Evolutionary conservation across 2,888 invertebrate genomes (phyloP), one percentile per base, ranked within the genome.

Genomic region (Tupiocoris notatus): DNA sequence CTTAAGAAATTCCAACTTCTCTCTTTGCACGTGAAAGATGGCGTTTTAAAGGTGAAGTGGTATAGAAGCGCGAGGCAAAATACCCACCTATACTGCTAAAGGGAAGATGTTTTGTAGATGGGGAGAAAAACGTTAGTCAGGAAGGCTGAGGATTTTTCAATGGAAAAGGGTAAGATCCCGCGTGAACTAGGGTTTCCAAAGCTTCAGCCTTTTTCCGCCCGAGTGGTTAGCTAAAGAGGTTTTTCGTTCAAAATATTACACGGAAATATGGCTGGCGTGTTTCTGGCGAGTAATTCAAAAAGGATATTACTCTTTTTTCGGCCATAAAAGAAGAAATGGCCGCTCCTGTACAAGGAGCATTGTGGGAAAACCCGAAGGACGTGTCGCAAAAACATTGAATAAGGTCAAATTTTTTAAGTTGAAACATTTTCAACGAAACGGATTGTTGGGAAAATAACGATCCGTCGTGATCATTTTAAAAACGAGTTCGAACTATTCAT

Each of bases 151-250:
- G 6, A 7, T 39, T 39, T 39, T 39, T 7, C 39, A 39, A 39
- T 12, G 39, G 39, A 39, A 39, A 39, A 39, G 12, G 39, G 39
- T 39, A 39, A 39, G 12, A 39, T 39, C 39, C 39, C 12, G 39
- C 39, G 39, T 12, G 6, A 39, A 7, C 39, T 39, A 39, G 6
- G 39, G 39, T 39, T 39, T 39, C 39, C 39, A 39, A 39, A 12
- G 39, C 6, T 39, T 39, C 39, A 18, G 2, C 65, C 39, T 25
- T 39, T 39, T 65, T 65, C 25, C 65, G 39, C 65, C 2, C 25
- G 65, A 39, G 25, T 65, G 65, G 65, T 6, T 16, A 20, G 25
- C 65, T 65, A 39, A 65, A 39, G 65, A 65, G 65, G 6, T 65
- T 65, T 65, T 65, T 25, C 22, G 25, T 20, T 18, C 64, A 25